Conservation (phyloP, 2,888 invertebrate genomes). For the Hipparchia sbordonii region DNA sequence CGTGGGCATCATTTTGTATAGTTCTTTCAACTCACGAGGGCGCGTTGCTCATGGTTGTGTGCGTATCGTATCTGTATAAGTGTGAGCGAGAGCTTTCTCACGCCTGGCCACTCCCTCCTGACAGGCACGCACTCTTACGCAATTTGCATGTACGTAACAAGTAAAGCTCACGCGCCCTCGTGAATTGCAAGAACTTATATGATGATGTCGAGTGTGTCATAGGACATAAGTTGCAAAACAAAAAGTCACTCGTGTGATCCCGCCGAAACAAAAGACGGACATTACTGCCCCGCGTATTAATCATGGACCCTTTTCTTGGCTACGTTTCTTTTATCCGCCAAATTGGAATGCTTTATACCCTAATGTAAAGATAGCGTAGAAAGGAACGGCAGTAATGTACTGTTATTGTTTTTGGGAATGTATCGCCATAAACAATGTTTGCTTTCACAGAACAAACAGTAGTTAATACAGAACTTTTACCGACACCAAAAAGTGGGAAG, state of each 20-base stretch:
- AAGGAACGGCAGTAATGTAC: slow-evolving; percentile 10
- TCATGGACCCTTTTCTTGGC: slow-evolving; percentile 51
- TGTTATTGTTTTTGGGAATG: slow-evolving; percentile 19
- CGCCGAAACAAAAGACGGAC: slow-evolving; percentile 66
- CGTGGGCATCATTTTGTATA: too few species aligned
- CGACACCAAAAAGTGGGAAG: too few species aligned
- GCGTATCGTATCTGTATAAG: too few species aligned
- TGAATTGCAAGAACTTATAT: too few species aligned
- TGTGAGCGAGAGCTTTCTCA: too few species aligned
- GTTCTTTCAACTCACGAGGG: too few species aligned
- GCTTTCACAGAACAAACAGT: neutral
- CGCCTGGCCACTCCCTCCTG: too few species aligned
- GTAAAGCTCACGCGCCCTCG: too few species aligned
- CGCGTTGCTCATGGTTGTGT: too few species aligned
- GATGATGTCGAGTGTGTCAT: neutral
- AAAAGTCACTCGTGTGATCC: neutral
- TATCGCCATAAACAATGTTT: slow-evolving; percentile 18
- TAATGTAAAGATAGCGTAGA: slow-evolving; percentile 16
- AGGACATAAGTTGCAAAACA: neutral
- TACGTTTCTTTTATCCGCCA: slow-evolving; percentile 40
- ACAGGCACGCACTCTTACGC: too few species aligned
- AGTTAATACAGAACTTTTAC: neutral
- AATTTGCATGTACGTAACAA: too few species aligned
- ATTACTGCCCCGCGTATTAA: slow-evolving; percentile 59
- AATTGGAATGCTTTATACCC: slow-evolving; percentile 29